Base-by-base conservation (phyloP, 2,797 vertebrate species). In the Gallirallus australis region DNA sequence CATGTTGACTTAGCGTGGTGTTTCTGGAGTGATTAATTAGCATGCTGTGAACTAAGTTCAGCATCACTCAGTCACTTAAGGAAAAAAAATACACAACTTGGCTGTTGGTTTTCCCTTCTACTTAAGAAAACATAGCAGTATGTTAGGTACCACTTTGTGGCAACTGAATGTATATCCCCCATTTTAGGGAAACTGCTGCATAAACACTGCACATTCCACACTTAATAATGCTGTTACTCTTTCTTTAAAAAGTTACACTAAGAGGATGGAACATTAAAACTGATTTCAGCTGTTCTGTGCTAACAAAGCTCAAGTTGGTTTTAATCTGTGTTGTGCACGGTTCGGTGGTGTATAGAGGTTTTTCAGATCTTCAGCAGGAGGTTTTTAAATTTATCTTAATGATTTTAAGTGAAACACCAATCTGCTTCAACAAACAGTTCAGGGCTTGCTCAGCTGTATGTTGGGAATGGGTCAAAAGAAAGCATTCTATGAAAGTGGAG, bases 101-200 rank as follows among this genome's bases (percentile, higher is more conserved):
- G 19, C 77, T 59, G 75, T 63, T 93, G 48, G 4, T 59, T 94
- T 95, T 92, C 63, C 71, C 25, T 79, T 86, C 47, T 80, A 23
- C 81, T 90, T 91, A 89, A 84, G 68, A 87, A 93, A 93, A 77
- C 73, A 57, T 63, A 52, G 57, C 14, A 19, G 18, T 64, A 15
- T 68, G 35, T 92, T 82, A 87, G 91, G 56, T 87, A 73, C 78
- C 64, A 30, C 70, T 92, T 91, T 45, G 73, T 91, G 80, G 80
- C 60, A 91, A 33, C 17, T 66, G 61, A 83, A 86, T 68, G 63
- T 73, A 35, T 63, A 42, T 80, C 47, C 30, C 27, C 14, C 13
- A 19, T 92, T 96, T 73, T 80, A 89, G 42, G 50, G 42, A 73
- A 10, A 19, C 61, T 56, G 28, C 82, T 91, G 60, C 53, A 64